Evolutionary conservation across 2,113 vertebrate genomes (phyloP), one percentile per base, ranked within the genome.

Genomic region (Nannospalax galili): DNA sequence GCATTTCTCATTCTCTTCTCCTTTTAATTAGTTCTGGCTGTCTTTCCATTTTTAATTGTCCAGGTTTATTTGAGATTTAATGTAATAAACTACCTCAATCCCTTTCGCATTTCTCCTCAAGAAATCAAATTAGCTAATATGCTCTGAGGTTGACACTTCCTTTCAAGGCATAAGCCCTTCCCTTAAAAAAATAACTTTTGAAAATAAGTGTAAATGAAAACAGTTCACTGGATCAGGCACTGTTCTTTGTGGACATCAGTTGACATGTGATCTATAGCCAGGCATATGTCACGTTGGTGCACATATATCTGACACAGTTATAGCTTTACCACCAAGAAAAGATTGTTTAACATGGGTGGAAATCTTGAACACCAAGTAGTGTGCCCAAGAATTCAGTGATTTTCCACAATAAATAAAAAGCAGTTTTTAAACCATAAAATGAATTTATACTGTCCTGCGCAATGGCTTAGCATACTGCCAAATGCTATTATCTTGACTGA

Each of bases 21-120:
- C 91, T 97, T 96, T 97, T 97, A 96, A 97, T 97, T 97, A 96
- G 94, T 96, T 97, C 95, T 97, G 97, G 96, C 97, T 97, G 81
- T 56, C 94, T 93, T 94, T 97, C 97, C 90, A 96, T 97, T 97
- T 97, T 97, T 97, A 97, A 97, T 97, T 97, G 96, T 96, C 93
- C 94, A 93, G 95, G 94, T 96, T 97, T 97, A 92, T 93, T 96
- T 96, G 95, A 96, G 95, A 95, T 95, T 96, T 94, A 96, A 97
- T 97, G 95, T 94, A 94, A 96, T 96, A 97, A 97, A 96, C 91
- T 30, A 80, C 84, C 91, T 85, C 94, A 70, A 93, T 94, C 84
- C 92, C 90, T 96, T 97, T 94, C 69, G 42, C 28, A 81, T 94
- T 96, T 96, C 80, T 97, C 91, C 88, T 93, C 60, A 82, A 78